These are phyloP conservation scores for Aphaenogaster rudis DNA, from an alignment of 1,140 invertebrate genomes.

Conservation along the genomic window DNA sequence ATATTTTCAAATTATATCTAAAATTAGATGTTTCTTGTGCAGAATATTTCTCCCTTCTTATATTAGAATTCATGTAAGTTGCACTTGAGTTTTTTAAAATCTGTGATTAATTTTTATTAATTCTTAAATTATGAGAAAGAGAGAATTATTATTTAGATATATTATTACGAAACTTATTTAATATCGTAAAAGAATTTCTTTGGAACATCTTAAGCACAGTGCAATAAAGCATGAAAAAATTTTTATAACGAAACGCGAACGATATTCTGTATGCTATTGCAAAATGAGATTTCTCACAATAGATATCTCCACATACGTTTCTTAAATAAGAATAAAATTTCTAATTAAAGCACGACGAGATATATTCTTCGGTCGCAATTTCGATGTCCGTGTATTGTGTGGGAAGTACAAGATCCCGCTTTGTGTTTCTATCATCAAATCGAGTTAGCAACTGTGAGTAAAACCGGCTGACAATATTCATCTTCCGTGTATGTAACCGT, in stretches of 20 bases:
- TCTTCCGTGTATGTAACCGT: neutral
- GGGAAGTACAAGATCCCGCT: neutral
- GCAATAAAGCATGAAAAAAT: neutral
- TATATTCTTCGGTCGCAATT: neutral
- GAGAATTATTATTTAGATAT: neutral
- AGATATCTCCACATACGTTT: neutral
- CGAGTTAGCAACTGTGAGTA: constrained; percentile 8
- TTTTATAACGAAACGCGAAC: neutral
- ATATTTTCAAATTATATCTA: neutral
- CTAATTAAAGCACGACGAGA: neutral
- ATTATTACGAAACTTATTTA: neutral
- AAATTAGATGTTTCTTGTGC: neutral
- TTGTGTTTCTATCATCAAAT: neutral
- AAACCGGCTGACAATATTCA: neutral
- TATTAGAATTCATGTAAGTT: neutral
- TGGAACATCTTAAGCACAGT: neutral
- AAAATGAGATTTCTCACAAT: neutral
- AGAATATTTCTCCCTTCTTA: neutral
- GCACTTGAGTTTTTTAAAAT: neutral
- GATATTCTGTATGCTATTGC: neutral
- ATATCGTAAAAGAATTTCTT: neutral
- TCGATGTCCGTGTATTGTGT: neutral
- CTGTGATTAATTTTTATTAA: neutral
- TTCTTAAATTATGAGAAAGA: neutral
- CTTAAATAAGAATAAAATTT: neutral